Conservation (phyloP, 2,888 invertebrate species). For the Dorcus hopei region DNA sequence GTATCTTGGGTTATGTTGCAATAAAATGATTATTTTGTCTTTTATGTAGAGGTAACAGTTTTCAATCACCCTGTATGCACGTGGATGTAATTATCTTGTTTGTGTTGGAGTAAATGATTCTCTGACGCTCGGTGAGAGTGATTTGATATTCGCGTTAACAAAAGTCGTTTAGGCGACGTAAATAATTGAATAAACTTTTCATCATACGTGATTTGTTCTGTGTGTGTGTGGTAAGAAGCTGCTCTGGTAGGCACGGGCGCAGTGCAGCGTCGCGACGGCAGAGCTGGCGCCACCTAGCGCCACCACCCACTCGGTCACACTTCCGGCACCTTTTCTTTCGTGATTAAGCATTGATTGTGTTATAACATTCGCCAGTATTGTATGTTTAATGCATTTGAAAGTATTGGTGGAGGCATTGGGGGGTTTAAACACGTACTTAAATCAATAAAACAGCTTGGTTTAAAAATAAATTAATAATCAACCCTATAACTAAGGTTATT, state of each 20-base stretch:
- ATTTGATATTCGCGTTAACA: background rate
- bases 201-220: background rate
- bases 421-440: too few species aligned
- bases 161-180: background rate
- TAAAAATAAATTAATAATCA: too few species aligned
- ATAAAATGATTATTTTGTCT: too few species aligned
- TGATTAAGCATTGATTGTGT: conserved; percentile 35
- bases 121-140: background rate
- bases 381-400: background rate
- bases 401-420: too few species aligned
- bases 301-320: conserved; percentile 37
- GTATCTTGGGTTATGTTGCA: too few species aligned
- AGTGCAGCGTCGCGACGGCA: conserved; percentile 43
- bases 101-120: too few species aligned
- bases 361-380: conserved; percentile 4
- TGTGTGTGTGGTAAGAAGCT: background rate
- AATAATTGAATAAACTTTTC: background rate
- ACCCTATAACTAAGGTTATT: too few species aligned
- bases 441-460: too few species aligned
- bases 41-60: too few species aligned
- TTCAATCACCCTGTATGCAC: too few species aligned
- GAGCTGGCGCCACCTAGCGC: conserved; percentile 46
- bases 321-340: conserved; percentile 38
- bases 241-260: conserved; percentile 30
- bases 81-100: too few species aligned